Evolutionary conservation across 2,888 invertebrate species (phyloP).

Genomic region (Scaptomyza parva): DNA sequence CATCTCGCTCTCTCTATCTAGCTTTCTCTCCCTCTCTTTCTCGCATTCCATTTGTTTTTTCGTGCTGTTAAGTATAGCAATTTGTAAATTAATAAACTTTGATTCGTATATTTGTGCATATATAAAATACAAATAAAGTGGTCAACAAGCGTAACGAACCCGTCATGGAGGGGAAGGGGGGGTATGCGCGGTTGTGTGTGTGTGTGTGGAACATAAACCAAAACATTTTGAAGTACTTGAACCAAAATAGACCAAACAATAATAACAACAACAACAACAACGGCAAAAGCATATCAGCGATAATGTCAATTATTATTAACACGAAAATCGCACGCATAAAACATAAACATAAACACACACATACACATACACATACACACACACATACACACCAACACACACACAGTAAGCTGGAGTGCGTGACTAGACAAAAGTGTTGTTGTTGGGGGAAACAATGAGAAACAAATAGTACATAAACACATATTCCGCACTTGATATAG

Average conservation of each 20-base stretch:
- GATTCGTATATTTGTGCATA: conserved; percentile 60
- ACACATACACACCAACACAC: not conserved
- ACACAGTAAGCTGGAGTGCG: not conserved
- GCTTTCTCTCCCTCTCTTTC: not conserved
- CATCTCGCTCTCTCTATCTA: not conserved
- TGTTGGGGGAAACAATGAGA: conserved; percentile 1
- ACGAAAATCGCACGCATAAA: conserved; percentile 58
- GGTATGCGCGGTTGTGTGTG: not conserved
- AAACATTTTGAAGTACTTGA: conserved; percentile 7
- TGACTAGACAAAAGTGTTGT: conserved; percentile 3
- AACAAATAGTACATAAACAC: too few relatives aligned
- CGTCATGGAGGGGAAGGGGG: not conserved
- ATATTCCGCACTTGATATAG: too few relatives aligned
- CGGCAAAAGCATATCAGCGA: conserved; percentile 34
- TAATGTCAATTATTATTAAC: conserved; percentile 72
- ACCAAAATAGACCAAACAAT: conserved; percentile 25
- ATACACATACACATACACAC: not conserved
- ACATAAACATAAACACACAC: not conserved
- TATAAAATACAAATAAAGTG: conserved; percentile 51
- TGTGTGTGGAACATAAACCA: conserved; percentile 8
- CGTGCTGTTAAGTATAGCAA: conserved; percentile 49
- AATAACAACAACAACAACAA: conserved; percentile 20
- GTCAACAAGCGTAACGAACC: not conserved
- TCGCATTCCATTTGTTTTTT: not conserved
- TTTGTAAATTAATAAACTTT: conserved; percentile 72